A percentile compares a stretch with the other conserved stretches of the same genome.
Evolutionary conservation across 2,113 vertebrate species (phyloP).

Genomic region (Poeciliopsis turrubarensis): DNA sequence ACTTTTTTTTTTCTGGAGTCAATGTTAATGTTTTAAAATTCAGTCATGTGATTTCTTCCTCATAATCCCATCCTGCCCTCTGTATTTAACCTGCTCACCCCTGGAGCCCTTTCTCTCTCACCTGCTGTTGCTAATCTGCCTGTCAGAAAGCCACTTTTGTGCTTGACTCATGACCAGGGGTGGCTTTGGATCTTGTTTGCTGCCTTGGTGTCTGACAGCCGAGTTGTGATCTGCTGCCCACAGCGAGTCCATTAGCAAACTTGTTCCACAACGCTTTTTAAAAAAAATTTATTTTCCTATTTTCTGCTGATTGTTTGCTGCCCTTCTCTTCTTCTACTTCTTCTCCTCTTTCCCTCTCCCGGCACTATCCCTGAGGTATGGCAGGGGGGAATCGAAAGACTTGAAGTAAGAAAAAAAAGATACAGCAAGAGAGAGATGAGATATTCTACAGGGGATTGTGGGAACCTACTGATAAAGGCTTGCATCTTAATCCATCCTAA

Average conservation of each 20-base stretch:
- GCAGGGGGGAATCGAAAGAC: conserved; percentile 39
- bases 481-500: conserved; percentile 79
- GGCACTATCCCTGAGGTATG: conserved; percentile 53
- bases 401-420: conserved; percentile 32
- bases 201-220: conserved; percentile 1
- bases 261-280: conserved; percentile 24
- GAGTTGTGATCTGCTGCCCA: conserved; percentile 14
- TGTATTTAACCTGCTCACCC: conserved; percentile 43
- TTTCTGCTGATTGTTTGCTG: conserved; percentile 11
- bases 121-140: conserved; percentile 12
- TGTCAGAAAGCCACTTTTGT: conserved; percentile 5
- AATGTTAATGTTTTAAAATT: neutral
- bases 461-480: conserved; percentile 79
- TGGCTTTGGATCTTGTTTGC: conserved; percentile 22
- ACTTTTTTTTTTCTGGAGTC: neutral
- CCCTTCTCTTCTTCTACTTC: conserved; percentile 4
- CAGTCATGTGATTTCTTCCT: conserved; percentile 20
- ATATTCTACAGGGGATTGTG: conserved; percentile 76
- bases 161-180: conserved; percentile 13
- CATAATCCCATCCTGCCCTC: conserved; percentile 1
- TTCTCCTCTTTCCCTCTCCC: conserved; percentile 14
- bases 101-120: conserved; percentile 11
- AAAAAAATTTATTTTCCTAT: neutral
- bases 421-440: conserved; percentile 36
- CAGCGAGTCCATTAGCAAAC: conserved; percentile 30